phyloP scores from a whole-genome alignment of 1,140 invertebrate species.

The Drosophila seguyi region DNA sequence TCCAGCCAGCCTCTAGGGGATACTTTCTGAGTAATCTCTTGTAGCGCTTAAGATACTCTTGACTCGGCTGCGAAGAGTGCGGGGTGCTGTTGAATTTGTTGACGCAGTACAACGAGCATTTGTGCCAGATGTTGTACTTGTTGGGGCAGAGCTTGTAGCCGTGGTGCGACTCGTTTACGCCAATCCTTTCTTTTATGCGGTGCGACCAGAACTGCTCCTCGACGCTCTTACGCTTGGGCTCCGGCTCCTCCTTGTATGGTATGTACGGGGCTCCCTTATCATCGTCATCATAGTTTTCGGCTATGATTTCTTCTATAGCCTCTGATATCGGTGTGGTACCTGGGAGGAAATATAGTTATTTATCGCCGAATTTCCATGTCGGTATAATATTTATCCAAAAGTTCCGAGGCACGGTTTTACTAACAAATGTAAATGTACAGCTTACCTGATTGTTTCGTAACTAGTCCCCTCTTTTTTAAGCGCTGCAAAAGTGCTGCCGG shows the following conservation, averaged over 20 bases:
- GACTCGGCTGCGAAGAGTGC: conserved; percentile 88
- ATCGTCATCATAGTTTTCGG: conserved; percentile 92
- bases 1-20: conserved; percentile 96
- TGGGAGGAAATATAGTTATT: neutral
- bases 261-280: conserved; percentile 47
- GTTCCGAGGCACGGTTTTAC: no score
- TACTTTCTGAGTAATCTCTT: conserved; percentile 93
- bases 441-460: conserved; percentile 48
- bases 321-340: conserved; percentile 39
- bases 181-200: conserved; percentile 85
- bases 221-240: conserved; percentile 57
- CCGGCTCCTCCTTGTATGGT: conserved; percentile 35
- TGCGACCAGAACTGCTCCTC: conserved; percentile 86
- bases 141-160: conserved; percentile 96
- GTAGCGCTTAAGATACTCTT: conserved; percentile 91
- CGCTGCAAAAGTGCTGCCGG: conserved; percentile 62
- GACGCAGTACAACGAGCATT: conserved; percentile 95
- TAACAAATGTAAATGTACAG: neutral
- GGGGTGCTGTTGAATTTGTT: conserved; percentile 93
- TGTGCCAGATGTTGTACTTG: conserved; percentile 97
- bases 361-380: neutral
- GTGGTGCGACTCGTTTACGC: conserved; percentile 87
- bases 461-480: conserved; percentile 57
- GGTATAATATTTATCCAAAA: no score
- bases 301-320: conserved; percentile 92